A percentile compares a stretch with the other conserved stretches of the same genome.
Evolutionary conservation across 2,888 invertebrate species (phyloP).

Genomic region (Tiliacea citrago): DNA sequence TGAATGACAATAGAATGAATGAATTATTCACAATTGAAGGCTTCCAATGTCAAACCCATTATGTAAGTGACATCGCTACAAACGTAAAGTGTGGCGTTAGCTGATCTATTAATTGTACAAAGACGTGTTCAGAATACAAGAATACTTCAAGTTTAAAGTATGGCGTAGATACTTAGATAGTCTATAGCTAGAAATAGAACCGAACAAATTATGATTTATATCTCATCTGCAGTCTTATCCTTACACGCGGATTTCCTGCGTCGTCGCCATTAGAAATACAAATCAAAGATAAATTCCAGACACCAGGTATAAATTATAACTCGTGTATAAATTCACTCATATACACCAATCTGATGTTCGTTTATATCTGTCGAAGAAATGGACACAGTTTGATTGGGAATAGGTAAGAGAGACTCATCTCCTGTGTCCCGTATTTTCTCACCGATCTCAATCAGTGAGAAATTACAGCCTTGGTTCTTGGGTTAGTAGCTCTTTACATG

Average conservation of each 20-base stretch:
- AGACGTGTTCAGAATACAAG: slow-evolving; percentile 42
- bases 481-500: not conserved
- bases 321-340: slow-evolving; percentile 21
- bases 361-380: not conserved
- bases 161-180: slow-evolving; percentile 44
- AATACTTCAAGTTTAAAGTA: slow-evolving; percentile 11
- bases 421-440: too few species aligned
- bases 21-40: slow-evolving; percentile 60
- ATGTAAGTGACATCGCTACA: slow-evolving; percentile 63
- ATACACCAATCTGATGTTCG: slow-evolving; percentile 21
- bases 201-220: slow-evolving; percentile 50
- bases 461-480: not conserved
- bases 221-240: slow-evolving; percentile 59
- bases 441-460: not conserved
- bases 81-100: slow-evolving; percentile 63
- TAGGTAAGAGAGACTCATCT: not conserved
- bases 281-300: slow-evolving; percentile 43
- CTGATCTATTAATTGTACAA: slow-evolving; percentile 56
- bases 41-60: slow-evolving; percentile 62
- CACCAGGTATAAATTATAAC: slow-evolving; percentile 37
- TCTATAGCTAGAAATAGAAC: slow-evolving; percentile 14
- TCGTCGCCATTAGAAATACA: slow-evolving; percentile 52
- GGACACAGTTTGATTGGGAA: slow-evolving; percentile 1
- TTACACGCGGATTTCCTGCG: slow-evolving; percentile 57
- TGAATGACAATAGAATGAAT: slow-evolving; percentile 59